Evolutionary conservation across 2,113 vertebrate genomes (phyloP), one percentile per base, ranked within the genome.

Genomic region (Axis porcinus): DNA sequence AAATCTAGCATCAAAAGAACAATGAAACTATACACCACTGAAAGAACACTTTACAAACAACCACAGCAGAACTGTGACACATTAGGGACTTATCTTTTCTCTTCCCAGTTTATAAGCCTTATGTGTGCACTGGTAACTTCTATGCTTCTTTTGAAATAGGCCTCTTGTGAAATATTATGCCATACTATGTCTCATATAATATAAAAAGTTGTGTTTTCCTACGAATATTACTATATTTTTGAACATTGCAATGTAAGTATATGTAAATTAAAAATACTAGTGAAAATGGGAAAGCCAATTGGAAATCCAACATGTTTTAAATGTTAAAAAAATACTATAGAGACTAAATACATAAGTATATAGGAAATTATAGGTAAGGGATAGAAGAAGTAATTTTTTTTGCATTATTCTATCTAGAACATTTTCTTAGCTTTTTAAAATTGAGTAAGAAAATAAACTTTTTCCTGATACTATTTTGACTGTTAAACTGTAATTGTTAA

Each of bases 41-140:
- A 97, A 81, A 96, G 9, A 97, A 87, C 30, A 58, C 13, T 92
- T 91, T 93, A 94, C 12, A 91, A 76, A 28, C 58, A 87, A 82
- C 33, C 79, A 30, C 58, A 70, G 88, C 60, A 92, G 16, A 88
- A 76, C 17, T 12, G 3, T 40, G 25, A 58, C 33, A 74, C 14
- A 57, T 21, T 30, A 36, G 50, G 52, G 23, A 14, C 5, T 84
- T 92, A 62, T 36, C 91, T 91, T 92, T 89, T 78, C 57, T 70
- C 8, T 62, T 90, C 57, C 28, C 55, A 50, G 7, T 74, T 91
- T 67, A 89, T 43, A 95, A 83, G 28, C 15, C 54, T 76, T 60
- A 19, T 89, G 30, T 85, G 27, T 62, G 14, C 19, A 10, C 27
- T 62, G 43, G n/a, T 96, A 60, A 67, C 13, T 40, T 86, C 16